Evolutionary conservation across 1,140 invertebrate genomes (phyloP).

Genomic region (Schmidtea mediterranea): DNA sequence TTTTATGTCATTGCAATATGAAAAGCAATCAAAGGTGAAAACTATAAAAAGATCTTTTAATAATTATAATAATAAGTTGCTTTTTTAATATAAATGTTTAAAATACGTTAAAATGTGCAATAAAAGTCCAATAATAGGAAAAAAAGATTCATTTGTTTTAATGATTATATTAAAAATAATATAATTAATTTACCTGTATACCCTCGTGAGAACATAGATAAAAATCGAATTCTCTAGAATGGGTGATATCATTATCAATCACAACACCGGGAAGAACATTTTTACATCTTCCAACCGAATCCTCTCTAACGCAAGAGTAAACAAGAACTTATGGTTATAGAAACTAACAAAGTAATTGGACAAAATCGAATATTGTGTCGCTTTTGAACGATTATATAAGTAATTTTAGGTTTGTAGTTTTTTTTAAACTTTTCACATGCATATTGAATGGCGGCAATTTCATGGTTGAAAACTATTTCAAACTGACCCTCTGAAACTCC

Average conservation of each 20-base stretch:
- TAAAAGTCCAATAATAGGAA: no score
- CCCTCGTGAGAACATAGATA: constrained; percentile 99
- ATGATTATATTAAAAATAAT: neutral
- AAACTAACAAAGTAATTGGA: constrained; percentile 71
- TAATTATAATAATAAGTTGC: no score
- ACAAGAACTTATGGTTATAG: no score
- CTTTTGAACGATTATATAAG: constrained; percentile 96
- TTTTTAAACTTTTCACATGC: constrained; percentile 91
- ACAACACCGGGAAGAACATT: constrained; percentile 98
- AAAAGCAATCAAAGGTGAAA: no score
- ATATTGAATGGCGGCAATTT: constrained; percentile 79
- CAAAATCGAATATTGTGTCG: constrained; percentile 82
- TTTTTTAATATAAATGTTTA: no score
- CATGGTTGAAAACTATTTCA: constrained; percentile 43
- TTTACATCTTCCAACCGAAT: constrained; percentile 34
- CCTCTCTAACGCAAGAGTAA: neutral
- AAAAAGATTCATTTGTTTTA: no score
- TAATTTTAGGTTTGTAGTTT: constrained; percentile 93
- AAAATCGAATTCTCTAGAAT: constrained; percentile 98
- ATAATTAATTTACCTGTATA: constrained; percentile 37
- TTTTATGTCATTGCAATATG: no score
- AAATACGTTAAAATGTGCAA: no score
- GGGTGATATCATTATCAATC: constrained; percentile 92
- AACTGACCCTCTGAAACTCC: constrained; percentile 77
- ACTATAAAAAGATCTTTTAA: no score